These are phyloP conservation scores for Drosophila arizonae DNA, from an alignment of 1,140 invertebrate species.

Conservation along the genomic window DNA sequence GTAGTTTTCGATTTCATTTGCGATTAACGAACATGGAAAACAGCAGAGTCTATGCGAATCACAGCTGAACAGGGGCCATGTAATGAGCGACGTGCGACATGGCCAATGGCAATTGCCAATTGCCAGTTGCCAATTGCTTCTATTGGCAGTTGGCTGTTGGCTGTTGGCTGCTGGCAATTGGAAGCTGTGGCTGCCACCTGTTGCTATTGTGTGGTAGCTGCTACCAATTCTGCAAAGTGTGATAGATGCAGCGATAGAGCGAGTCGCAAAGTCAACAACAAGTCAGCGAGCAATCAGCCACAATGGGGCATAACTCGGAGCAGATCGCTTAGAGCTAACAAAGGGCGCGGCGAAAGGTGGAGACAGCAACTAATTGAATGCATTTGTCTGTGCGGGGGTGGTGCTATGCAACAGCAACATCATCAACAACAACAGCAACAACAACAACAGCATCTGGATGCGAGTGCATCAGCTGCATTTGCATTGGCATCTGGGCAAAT, in stretches of 20 bases:
- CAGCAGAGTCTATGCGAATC: conserved; percentile 9
- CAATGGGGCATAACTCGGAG: conserved; percentile 42
- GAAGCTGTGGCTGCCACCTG: conserved; percentile 38
- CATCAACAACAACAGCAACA: conserved; percentile 12
- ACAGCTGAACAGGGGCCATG: conserved; percentile 18
- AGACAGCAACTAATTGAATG: conserved; percentile 68
- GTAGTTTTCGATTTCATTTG: conserved; percentile 68
- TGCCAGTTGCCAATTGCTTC: conserved; percentile 7
- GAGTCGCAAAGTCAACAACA: conserved; percentile 5
- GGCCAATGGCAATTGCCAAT: conserved; percentile 41
- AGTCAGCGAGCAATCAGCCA: conserved; percentile 29
- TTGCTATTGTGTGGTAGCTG: conserved; percentile 19
- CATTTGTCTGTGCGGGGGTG: conserved; percentile 28
- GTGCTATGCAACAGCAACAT: conserved; percentile 8
- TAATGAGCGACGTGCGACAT: conserved; percentile 50
- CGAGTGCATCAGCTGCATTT: not conserved
- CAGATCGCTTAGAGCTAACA: conserved; percentile 9
- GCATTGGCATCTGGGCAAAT: conserved; percentile 14
- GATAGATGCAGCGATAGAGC: conserved; percentile 17
- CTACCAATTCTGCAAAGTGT: conserved; percentile 15
- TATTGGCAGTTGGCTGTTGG: not conserved
- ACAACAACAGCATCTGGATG: not conserved
- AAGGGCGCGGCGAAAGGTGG: conserved; percentile 2
- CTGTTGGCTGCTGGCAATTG: conserved; percentile 11
- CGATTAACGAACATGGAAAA: conserved; percentile 56